Evolutionary conservation across 2,888 invertebrate species (phyloP), one percentile per base, ranked within the genome.

Genomic region (Pristionchus mayeri): DNA sequence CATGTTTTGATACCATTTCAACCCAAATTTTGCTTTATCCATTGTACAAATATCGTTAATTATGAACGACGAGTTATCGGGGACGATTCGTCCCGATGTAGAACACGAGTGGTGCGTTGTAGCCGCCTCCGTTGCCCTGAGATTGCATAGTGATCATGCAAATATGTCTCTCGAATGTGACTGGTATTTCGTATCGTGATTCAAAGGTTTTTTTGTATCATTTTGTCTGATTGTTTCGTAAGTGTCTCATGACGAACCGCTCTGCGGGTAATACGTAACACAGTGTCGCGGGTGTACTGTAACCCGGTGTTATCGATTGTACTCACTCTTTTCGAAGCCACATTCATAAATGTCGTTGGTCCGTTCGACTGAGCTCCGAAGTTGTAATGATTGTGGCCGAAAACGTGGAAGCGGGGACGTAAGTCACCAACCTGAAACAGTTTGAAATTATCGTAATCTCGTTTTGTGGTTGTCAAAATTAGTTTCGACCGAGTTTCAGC

Each of bases 361-460:
- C 85, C 88, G 76, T 89, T 89, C 18, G 89, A 87, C 1, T 86
- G 86, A 7, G 88, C 78, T 7, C 89, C 87, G 78, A 87, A 81
- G 13, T 95, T 96, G 94, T 96, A 96, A 93, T 96, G 96, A 84
- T 96, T 95, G 93, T 96, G 96, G 0, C 96, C 96, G 94, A 96
- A 96, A 7, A 96, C 95, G 93, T 96, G 96, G 93, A 96, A 96
- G 92, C 95, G 96, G 24, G 96, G 96, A 92, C 95, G 95, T 0
- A 96, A 95, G 50, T 96, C 93, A 87, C 95, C 94, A 91, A 96
- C 96, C 6, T 96, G 95, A 54, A 54, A 50, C 13, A 44, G 44
- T 9, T 6, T 44, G 44, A 9, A 13, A 44, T n/a, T n/a, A n/a
- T n/a, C n/a, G n/a, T n/a, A n/a, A n/a, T n/a, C n/a, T n/a, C n/a